Conservation (phyloP, 2,888 invertebrate species). For the Drosophila paracracens region DNA sequence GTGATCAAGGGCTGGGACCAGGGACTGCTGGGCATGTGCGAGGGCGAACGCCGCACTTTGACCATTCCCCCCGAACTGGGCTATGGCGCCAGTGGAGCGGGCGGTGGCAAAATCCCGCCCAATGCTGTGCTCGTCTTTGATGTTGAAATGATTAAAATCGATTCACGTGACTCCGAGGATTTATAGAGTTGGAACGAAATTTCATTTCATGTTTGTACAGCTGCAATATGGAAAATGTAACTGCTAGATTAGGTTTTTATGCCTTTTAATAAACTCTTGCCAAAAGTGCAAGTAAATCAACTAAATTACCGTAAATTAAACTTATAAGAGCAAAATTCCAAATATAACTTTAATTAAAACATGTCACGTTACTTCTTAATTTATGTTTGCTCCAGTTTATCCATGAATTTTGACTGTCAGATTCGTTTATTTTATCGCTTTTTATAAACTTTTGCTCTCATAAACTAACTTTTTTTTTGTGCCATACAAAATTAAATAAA, state of each 20-base stretch:
- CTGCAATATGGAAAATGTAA: background rate
- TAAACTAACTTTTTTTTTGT: background rate
- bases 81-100: conserved; percentile 92
- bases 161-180: conserved; percentile 86
- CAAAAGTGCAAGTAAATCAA: background rate
- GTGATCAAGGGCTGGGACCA: conserved; percentile 97
- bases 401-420: background rate
- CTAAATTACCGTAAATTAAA: background rate
- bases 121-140: conserved; percentile 92
- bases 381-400: background rate
- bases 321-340: background rate
- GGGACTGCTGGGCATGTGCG: conserved; percentile 94
- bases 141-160: conserved; percentile 92
- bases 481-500: background rate
- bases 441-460: background rate
- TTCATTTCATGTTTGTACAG: background rate
- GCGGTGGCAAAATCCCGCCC: conserved; percentile 93
- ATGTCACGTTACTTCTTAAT: background rate
- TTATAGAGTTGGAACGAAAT: conserved; percentile 29
- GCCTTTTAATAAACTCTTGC: background rate
- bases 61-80: conserved; percentile 94
- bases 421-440: background rate
- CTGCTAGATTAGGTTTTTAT: background rate
- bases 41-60: conserved; percentile 93
- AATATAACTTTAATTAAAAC: background rate